phyloP scores from a whole-genome alignment of 2,888 invertebrate species.

The Oegoconia quadripuncta region DNA sequence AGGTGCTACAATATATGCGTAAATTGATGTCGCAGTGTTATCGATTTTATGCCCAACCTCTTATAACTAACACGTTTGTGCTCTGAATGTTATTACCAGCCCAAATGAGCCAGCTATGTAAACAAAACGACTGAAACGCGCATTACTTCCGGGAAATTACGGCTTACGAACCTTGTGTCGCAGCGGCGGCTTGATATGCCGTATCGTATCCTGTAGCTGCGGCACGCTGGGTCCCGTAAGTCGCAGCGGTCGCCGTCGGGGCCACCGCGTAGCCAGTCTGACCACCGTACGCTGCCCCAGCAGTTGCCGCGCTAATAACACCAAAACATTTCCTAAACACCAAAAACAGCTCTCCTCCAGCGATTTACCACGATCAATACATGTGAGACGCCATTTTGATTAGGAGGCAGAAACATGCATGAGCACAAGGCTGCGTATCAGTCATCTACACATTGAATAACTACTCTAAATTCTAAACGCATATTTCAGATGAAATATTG shows the following conservation, averaged over 20 bases:
- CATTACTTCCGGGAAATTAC: neutral
- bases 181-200: constrained; percentile 89
- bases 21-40: constrained; percentile 19
- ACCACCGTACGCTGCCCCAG: constrained; percentile 90
- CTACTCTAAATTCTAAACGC: constrained; percentile 15
- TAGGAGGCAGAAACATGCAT: constrained; percentile 53
- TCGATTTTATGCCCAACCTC: constrained; percentile 23
- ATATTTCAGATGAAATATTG: constrained; percentile 18
- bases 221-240: constrained; percentile 90
- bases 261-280: constrained; percentile 92
- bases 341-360: constrained; percentile 20
- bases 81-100: neutral
- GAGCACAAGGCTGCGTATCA: constrained; percentile 52
- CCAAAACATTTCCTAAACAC: constrained; percentile 23
- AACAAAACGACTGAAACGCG: constrained; percentile 12
- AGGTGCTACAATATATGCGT: neutral
- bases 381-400: constrained; percentile 71
- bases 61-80: neutral
- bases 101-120: constrained; percentile 15
- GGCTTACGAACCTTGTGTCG: constrained; percentile 85
- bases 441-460: constrained; percentile 22
- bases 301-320: constrained; percentile 82
- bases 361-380: constrained; percentile 55
- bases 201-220: constrained; percentile 90
- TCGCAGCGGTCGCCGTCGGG: constrained; percentile 88